A percentile compares a stretch with the other conserved stretches of the same genome.
Conservation (phyloP, 1,140 invertebrate species). For the Eumeta japonica region DNA sequence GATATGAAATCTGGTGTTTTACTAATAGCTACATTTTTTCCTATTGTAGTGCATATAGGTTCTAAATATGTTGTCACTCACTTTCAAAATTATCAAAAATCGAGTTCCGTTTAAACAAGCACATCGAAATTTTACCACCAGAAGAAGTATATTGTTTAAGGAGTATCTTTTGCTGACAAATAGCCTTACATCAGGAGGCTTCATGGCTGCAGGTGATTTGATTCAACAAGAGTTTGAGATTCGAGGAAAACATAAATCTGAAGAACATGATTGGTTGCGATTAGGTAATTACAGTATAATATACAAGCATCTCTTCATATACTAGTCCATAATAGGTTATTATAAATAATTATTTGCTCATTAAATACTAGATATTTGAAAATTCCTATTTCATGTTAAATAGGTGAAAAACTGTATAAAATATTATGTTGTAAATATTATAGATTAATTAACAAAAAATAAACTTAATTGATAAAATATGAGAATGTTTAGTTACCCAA, state of each 20-base stretch:
- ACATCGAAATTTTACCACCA: not conserved
- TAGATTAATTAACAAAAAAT: no score
- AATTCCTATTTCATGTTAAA: no score
- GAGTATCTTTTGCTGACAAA: constrained; percentile 70
- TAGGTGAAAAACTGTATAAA: no score
- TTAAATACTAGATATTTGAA: no score
- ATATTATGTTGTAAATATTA: no score
- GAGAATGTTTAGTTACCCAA: no score
- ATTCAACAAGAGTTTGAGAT: constrained; percentile 67
- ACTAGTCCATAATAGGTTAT: no score
- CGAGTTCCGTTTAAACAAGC: not conserved
- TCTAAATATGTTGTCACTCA: not conserved
- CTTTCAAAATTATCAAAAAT: not conserved
- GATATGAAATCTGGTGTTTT: no score
- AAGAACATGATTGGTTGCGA: constrained; percentile 58
- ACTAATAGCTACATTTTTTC: no score
- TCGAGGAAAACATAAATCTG: constrained; percentile 33
- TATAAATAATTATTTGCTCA: no score
- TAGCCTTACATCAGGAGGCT: constrained; percentile 64
- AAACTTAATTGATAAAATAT: no score
- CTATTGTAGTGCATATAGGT: not conserved
- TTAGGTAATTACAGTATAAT: constrained; percentile 46
- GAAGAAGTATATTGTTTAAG: constrained; percentile 49
- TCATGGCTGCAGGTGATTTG: constrained; percentile 68
- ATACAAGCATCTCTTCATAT: no score